Evolutionary conservation across 2,888 invertebrate species (phyloP).

Genomic region (Mamestra brassicae): DNA sequence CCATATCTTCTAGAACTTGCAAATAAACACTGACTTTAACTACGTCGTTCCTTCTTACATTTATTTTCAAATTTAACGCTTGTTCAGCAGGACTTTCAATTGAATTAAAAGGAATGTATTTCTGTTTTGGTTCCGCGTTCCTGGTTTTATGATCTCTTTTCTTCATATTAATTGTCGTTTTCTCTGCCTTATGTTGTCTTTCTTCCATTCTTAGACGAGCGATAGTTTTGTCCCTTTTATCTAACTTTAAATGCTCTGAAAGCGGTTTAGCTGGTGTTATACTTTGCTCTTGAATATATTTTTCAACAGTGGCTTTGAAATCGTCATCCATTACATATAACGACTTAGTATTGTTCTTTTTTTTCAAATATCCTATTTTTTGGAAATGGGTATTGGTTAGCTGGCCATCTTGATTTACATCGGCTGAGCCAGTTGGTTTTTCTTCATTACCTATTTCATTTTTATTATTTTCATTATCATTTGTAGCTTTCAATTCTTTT

Average conservation of each 20-base stretch:
- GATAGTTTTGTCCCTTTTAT: not conserved
- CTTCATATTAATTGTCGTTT: not conserved
- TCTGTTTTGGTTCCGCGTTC: not conserved
- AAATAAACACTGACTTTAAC: conserved; percentile 66
- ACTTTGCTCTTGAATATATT: conserved; percentile 20
- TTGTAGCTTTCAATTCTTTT: not conserved
- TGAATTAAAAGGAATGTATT: not conserved
- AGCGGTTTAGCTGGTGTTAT: not conserved
- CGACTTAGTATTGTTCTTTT: conserved; percentile 9
- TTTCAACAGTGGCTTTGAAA: conserved; percentile 37
- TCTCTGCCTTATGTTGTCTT: not conserved
- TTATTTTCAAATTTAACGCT: conserved; percentile 16
- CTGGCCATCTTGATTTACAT: not conserved
- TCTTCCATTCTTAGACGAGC: not conserved
- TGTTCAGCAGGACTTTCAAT: not conserved
- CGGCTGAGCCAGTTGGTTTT: not conserved
- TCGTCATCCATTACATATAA: conserved; percentile 39
- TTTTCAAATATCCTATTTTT: conserved; percentile 46
- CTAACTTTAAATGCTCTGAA: not conserved
- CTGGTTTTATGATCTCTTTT: not conserved
- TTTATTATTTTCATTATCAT: not conserved
- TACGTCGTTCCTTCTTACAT: conserved; percentile 31
- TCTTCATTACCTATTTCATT: conserved; percentile 20
- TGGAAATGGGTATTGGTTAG: not conserved
- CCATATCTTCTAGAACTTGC: conserved; percentile 76